Conservation (phyloP, 2,888 invertebrate genomes). For the Marronus borbonicus region DNA sequence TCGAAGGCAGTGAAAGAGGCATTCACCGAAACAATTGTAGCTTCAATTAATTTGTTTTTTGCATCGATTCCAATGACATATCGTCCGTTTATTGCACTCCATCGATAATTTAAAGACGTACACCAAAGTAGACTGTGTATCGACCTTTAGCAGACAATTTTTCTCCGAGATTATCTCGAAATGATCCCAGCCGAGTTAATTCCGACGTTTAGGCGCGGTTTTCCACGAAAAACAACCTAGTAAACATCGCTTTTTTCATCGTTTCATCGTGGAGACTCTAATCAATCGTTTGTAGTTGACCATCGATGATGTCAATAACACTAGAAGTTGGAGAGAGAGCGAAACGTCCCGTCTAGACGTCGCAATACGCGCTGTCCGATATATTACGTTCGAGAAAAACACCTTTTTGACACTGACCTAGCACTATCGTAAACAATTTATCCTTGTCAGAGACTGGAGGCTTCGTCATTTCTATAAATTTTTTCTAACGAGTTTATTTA, state of each 20-base stretch:
- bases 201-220: too few relatives aligned
- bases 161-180: too few relatives aligned
- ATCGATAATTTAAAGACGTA: conserved; percentile 6
- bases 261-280: neutral
- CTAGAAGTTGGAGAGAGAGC: too few relatives aligned
- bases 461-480: conserved; percentile 5
- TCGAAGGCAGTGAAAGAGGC: neutral
- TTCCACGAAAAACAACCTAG: neutral
- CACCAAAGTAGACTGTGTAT: neutral
- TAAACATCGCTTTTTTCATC: neutral
- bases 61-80: conserved; percentile 18
- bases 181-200: too few relatives aligned
- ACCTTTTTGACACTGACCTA: conserved; percentile 44
- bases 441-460: conserved; percentile 1
- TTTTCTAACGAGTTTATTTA: neutral
- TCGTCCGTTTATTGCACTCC: conserved; percentile 6
- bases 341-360: neutral
- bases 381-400: conserved; percentile 13
- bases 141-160: too few relatives aligned
- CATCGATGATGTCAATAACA: conserved; percentile 15
- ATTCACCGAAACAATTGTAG: neutral
- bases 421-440: conserved; percentile 35
- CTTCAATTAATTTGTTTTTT: conserved; percentile 1
- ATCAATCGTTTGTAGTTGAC: neutral
- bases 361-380: neutral